Base-by-base conservation (phyloP, 2,113 vertebrate genomes). In the Melanostigma gelatinosum region DNA sequence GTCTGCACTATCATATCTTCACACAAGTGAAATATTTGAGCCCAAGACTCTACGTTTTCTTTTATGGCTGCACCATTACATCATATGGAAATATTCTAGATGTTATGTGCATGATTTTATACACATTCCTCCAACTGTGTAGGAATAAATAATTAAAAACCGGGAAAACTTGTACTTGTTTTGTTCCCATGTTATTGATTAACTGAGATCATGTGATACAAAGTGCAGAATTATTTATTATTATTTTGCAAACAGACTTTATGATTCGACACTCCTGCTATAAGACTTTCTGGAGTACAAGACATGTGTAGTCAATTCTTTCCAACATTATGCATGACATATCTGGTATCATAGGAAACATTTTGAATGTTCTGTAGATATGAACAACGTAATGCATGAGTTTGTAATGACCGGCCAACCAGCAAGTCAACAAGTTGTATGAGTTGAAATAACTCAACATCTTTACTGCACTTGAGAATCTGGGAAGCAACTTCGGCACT, bases 351-450 rank as follows among this genome's bases (percentile, higher is more conserved):
- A 36, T 16, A 55, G 38, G 3, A 27, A 73, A 24, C 27, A 8
- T 50, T 12, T 57, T 9, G 4, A 24, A 54, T n/a, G 32, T 36
- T 57, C 11, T 16, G 57, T 69, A 22, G 24, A 72, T 62, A 12
- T 70, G 64, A 72, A 44, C 60, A 27, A 55, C 24, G 44, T 55
- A 65, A 50, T 40, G 8, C 11, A 42, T 12, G 4, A 46, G 44
- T 58, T 50, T 57, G 2, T 42, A 46, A 61, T 72, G 15, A 66
- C 29, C 18, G 48, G 27, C 46, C 10, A 54, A 69, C 38, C 0
- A 9, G 22, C 8, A 10, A 76, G 44, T 80, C 75, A 58, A 27
- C 77, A 55, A 29, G 61, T 38, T n/a, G 27, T 27, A 20, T 36
- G 20, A 38, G 29, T 9, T 38, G 5, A 74, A 24, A 71, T 15